These are phyloP conservation scores for Cyphomyrus plagiostoma DNA, from an alignment of 2,113 vertebrate species.

Conservation along the genomic window DNA sequence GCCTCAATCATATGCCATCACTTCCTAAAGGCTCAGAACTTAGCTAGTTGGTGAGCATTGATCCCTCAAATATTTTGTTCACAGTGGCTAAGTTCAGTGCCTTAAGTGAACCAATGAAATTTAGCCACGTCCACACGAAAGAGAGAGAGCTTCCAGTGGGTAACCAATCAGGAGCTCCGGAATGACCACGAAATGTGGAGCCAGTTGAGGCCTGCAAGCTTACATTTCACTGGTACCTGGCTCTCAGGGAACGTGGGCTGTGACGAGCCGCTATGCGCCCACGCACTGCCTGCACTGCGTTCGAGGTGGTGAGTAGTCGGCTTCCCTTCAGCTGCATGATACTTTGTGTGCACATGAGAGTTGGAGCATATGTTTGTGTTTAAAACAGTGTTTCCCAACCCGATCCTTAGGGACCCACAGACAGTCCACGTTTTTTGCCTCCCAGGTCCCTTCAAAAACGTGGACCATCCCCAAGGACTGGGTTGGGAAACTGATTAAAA, in stretches of 20 bases:
- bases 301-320: neutral
- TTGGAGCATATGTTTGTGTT: neutral
- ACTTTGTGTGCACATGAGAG: neutral
- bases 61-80: slow-evolving; percentile 70
- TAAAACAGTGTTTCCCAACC: neutral
- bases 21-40: slow-evolving; percentile 72
- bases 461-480: too few relatives aligned
- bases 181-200: slow-evolving; percentile 21
- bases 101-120: slow-evolving; percentile 65
- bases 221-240: slow-evolving; percentile 24
- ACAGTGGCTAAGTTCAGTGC: slow-evolving; percentile 82
- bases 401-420: neutral
- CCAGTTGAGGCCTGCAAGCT: slow-evolving; percentile 31
- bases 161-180: slow-evolving; percentile 18
- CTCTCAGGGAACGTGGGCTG: slow-evolving; percentile 16
- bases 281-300: neutral
- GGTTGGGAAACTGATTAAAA: neutral
- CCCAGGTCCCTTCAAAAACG: too few relatives aligned
- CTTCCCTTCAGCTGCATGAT: neutral
- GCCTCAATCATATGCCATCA: slow-evolving; percentile 7
- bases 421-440: neutral
- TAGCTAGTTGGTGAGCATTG: slow-evolving; percentile 77
- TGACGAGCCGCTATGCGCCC: neutral
- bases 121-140: neutral
- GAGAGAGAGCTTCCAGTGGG: neutral